These are phyloP conservation scores for Rhinoptilus africanus DNA, from an alignment of 2,113 vertebrate species.

Conservation along the genomic window DNA sequence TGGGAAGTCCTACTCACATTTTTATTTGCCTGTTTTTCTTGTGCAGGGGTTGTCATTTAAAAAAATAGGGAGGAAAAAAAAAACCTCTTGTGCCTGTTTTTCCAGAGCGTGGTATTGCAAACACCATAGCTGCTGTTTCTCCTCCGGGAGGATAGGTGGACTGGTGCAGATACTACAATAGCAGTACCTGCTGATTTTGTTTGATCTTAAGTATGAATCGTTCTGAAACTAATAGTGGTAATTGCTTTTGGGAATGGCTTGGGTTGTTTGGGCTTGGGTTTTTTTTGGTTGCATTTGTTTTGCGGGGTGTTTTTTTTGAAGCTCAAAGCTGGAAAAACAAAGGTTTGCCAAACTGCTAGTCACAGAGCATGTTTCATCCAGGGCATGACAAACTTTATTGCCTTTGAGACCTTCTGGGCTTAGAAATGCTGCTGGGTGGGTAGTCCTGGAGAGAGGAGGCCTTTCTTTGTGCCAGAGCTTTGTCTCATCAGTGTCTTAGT, in stretches of 20 bases:
- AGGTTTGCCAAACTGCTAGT: slow-evolving; percentile 44
- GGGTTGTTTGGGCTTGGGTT: not conserved
- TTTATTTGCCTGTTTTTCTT: slow-evolving; percentile 22
- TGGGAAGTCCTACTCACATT: not conserved
- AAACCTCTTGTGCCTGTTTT: not conserved
- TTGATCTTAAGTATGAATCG: not conserved
- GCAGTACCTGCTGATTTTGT: not conserved
- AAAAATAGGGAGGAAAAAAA: not conserved
- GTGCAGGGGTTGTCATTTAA: not conserved
- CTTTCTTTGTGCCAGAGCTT: not conserved
- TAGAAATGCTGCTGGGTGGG: not conserved
- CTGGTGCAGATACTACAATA: not conserved
- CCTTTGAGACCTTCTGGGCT: not conserved
- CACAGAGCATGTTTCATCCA: slow-evolving; percentile 14
- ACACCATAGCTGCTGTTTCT: not conserved
- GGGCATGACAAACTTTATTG: not conserved
- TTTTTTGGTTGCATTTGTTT: not conserved
- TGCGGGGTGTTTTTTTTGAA: not conserved
- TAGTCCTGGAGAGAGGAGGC: not conserved
- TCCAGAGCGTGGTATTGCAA: not conserved
- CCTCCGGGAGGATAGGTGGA: not conserved
- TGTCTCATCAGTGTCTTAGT: not conserved
- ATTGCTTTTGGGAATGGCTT: not conserved
- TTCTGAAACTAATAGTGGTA: not conserved
- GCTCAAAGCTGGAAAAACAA: slow-evolving; percentile 42